Evolutionary conservation across 2,888 invertebrate genomes (phyloP), one percentile per base, ranked within the genome.

Genomic region (Barypeithes pellucidus): DNA sequence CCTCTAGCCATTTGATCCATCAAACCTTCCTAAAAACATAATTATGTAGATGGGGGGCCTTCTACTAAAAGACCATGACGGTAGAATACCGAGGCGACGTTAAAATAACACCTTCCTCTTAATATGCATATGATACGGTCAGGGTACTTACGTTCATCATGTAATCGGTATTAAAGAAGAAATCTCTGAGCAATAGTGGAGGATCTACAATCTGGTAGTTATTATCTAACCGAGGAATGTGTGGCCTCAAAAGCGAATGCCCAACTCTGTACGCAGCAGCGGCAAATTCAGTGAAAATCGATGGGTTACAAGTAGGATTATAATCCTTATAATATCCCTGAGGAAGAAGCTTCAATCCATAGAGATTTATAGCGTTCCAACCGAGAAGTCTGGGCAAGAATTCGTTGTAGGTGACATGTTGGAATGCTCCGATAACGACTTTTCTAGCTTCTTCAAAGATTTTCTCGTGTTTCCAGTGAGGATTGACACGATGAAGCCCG

Each of bases 111-210:
- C n/a, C n/a, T n/a, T n/a, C n/a, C n/a, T n/a, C n/a, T n/a, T n/a
- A n/a, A n/a, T n/a, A n/a, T n/a, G n/a, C n/a, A n/a, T n/a, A n/a
- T n/a, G n/a, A n/a, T n/a, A n/a, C n/a, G n/a, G 29, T 29, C 43
- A 16, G 5, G 3, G 18, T 18, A 59, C 87, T 86, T 81, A 91
- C 91, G 80, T 88, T 88, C 87, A 92, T 89, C 63, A 97, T 89
- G 87, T 94, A 92, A 79, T 97, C 97, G 43, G 95, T 93, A 82
- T 93, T 95, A 88, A 97, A 97, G 90, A 98, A 98, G 3, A 95
- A 95, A 81, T 95, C 95, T 52, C 96, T 89, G 24, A 97, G 87
- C 29, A 95, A 87, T 67, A 96, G 92, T 0, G 95, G 94, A 0
- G 96, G 95, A 80, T 94, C 94, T 9, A 95, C 89, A 3, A 94